Evolutionary conservation across 2,888 invertebrate genomes (phyloP).

Genomic region (Globia sparganii): DNA sequence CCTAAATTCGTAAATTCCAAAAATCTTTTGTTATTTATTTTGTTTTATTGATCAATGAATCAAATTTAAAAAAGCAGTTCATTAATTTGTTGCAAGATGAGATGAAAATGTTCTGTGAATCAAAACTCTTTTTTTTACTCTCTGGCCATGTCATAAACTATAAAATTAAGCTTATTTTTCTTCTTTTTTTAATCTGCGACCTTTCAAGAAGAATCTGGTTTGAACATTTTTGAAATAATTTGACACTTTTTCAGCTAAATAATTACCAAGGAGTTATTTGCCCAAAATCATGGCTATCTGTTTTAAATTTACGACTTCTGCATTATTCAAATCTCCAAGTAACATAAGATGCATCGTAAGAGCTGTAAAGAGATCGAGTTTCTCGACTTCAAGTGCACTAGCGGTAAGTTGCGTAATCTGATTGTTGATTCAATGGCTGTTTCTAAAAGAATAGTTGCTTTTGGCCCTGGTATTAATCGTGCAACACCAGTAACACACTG

Average conservation of each 20-base stretch:
- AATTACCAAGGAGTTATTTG: background rate
- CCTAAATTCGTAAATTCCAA: no score
- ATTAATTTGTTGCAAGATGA: background rate
- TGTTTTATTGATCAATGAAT: background rate
- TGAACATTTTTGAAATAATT: conserved; percentile 32
- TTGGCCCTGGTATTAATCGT: background rate
- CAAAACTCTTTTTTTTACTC: background rate
- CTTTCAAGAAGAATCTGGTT: conserved; percentile 22
- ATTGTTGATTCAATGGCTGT: conserved; percentile 12
- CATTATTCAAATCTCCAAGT: conserved; percentile 76
- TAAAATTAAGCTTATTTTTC: background rate
- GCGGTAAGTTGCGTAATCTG: conserved; percentile 89
- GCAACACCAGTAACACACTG: background rate
- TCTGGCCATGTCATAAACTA: background rate
- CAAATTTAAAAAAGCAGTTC: background rate
- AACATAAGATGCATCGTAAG: conserved; percentile 80
- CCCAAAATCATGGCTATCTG: conserved; percentile 80
- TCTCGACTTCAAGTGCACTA: conserved; percentile 82
- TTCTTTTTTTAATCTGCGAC: conserved; percentile 31
- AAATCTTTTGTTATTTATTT: background rate
- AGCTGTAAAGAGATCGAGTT: conserved; percentile 78
- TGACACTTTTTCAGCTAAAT: conserved; percentile 26
- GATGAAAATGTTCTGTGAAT: background rate
- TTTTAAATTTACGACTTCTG: conserved; percentile 82
- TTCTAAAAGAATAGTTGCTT: background rate